phyloP scores from a whole-genome alignment of 2,113 vertebrate genomes.

The Anguilla japonica region DNA sequence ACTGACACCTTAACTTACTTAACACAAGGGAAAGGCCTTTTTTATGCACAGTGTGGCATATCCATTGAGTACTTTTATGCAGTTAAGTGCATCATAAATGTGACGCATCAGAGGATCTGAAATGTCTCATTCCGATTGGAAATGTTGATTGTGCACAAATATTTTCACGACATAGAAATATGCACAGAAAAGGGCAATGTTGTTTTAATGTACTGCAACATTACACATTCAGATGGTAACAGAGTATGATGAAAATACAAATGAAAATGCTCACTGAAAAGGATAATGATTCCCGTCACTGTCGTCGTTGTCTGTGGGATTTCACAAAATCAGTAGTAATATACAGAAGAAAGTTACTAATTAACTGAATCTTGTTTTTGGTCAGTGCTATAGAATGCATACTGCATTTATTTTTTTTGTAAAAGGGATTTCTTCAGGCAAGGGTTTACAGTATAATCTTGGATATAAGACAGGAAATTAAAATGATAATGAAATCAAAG shows the following conservation, averaged over 20 bases:
- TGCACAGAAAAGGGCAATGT: too few species aligned
- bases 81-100: not conserved
- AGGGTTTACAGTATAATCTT: not conserved
- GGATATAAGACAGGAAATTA: not conserved
- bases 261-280: not conserved
- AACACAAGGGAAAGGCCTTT: not conserved
- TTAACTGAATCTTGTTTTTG: not conserved
- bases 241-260: not conserved
- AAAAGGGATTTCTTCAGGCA: not conserved
- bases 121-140: not conserved
- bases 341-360: not conserved
- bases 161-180: not conserved
- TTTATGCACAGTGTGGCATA: not conserved
- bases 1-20: not conserved
- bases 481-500: not conserved
- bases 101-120: not conserved
- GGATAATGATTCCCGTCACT: not conserved
- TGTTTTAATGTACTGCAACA: not conserved
- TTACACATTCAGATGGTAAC: too few species aligned
- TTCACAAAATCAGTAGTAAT: not conserved
- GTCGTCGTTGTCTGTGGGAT: not conserved
- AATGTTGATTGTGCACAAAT: not conserved
- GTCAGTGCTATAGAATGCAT: not conserved
- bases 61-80: not conserved
- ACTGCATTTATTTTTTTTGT: not conserved